Evolutionary conservation across 2,888 invertebrate genomes (phyloP).

Genomic region (Heliconius erato): DNA sequence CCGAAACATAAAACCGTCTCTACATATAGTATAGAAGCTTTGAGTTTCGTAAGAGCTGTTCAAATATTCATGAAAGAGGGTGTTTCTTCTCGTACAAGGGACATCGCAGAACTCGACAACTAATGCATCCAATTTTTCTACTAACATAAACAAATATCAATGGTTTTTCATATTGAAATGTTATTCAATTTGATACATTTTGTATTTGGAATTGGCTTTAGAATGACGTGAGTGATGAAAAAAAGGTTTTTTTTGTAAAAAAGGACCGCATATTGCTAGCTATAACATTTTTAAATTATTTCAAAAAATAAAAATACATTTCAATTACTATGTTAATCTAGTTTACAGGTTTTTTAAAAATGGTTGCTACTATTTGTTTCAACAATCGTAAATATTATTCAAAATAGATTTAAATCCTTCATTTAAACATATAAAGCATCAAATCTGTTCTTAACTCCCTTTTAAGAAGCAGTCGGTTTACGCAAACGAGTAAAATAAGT

Average conservation of each 20-base stretch:
- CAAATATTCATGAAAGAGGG: conserved; percentile 52
- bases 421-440: background rate
- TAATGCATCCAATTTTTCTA: conserved; percentile 77
- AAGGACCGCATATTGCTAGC: background rate
- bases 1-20: conserved; percentile 21
- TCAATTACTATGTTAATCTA: background rate
- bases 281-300: background rate
- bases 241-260: background rate
- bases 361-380: background rate
- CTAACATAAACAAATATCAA: conserved; percentile 78
- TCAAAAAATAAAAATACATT: background rate
- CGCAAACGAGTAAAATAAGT: background rate
- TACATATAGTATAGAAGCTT: conserved; percentile 44
- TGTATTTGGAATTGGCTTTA: conserved; percentile 46
- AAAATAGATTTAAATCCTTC: background rate
- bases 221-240: conserved; percentile 2
- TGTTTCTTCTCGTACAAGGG: conserved; percentile 48
- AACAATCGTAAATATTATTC: background rate
- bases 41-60: conserved; percentile 50
- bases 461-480: background rate
- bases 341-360: background rate
- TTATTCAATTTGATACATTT: conserved; percentile 76
- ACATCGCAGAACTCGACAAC: conserved; percentile 63
- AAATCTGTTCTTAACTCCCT: background rate
- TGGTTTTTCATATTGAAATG: conserved; percentile 69